Base-by-base conservation (phyloP, 1,140 invertebrate species). In the Drosophila azteca region DNA sequence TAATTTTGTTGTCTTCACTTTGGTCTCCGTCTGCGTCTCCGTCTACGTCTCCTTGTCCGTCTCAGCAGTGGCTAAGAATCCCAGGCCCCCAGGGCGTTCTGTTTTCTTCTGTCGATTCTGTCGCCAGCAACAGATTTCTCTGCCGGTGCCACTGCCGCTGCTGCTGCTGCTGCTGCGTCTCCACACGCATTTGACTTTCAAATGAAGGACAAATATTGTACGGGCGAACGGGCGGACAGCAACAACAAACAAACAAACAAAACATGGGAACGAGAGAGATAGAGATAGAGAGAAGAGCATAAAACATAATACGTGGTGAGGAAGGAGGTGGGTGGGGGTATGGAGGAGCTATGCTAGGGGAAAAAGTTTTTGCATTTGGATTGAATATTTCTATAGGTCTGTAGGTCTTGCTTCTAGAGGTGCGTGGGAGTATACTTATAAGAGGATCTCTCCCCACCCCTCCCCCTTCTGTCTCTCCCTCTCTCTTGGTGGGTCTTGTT, bases 101-200 rank as follows among this genome's bases (percentile, higher is more conserved):
- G 51, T 8, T 53, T 17, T 35, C 31, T 48, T 63, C 49, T 26
- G 77, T 54, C 41, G 61, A 63, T 55, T 49, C 59, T 24, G 24
- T 53, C 64, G 60, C 60, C 61, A 64, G 82, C 82, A 87, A 87
- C 83, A 88, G 84, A 88, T 88, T 88, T 88, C 79, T 89, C 77
- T 60, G 83, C 76, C 72, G 35, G 24, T 5, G 24, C 24, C 1
- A 20, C 31, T 35, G 24, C 24, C 1, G 1, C 31, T 35, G 31
- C 8, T 29, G 6, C 26, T 76, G 9, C 24, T 26, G 24, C 24
- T 35, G 31, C 31, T 39, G 11, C 35, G 35, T 39, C 11, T 39
- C 83, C 83, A 79, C 84, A 88, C 84, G 79, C 84, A 88, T 88
- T 88, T 88, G 83, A 88, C 83, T 88, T 88, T 88, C 83, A 88